Evolutionary conservation across 2,888 invertebrate genomes (phyloP).

Genomic region (Parnassius smintheus): DNA sequence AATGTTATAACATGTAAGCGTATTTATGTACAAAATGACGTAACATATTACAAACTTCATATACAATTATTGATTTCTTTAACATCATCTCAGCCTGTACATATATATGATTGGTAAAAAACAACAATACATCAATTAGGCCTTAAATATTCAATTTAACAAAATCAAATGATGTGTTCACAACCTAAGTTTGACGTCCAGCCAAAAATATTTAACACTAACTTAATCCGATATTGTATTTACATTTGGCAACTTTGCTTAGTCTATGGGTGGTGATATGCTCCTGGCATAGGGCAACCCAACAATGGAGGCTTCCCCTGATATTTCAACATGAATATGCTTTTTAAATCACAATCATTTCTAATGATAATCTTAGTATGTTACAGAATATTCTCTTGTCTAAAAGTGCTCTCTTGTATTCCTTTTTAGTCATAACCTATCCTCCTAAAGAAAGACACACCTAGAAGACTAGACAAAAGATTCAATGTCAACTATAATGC

Average conservation of each 20-base stretch:
- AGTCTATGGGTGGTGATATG: constrained; percentile 75
- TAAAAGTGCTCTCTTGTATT: constrained; percentile 25
- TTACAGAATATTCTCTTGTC: constrained; percentile 27
- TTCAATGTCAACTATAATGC: background rate
- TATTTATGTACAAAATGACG: constrained; percentile 22
- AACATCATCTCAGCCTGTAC: constrained; percentile 8
- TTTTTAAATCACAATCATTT: constrained; percentile 65
- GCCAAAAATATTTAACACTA: constrained; percentile 50
- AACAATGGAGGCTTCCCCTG: constrained; percentile 58
- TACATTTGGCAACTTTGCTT: constrained; percentile 78
- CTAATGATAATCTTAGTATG: constrained; percentile 51
- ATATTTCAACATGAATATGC: constrained; percentile 56
- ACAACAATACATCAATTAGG: constrained; percentile 16
- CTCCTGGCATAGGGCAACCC: constrained; percentile 61
- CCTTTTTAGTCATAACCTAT: constrained; percentile 20
- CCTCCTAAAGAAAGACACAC: constrained; percentile 16
- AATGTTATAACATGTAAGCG: background rate
- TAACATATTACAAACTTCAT: constrained; percentile 8
- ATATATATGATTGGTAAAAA: background rate
- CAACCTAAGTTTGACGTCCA: constrained; percentile 57
- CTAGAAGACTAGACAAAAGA: background rate
- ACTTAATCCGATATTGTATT: constrained; percentile 45
- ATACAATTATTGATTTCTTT: background rate
- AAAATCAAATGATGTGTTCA: constrained; percentile 46
- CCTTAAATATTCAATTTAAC: constrained; percentile 8